Conservation (phyloP, 2,888 invertebrate genomes). For the Pheosia tremula region DNA sequence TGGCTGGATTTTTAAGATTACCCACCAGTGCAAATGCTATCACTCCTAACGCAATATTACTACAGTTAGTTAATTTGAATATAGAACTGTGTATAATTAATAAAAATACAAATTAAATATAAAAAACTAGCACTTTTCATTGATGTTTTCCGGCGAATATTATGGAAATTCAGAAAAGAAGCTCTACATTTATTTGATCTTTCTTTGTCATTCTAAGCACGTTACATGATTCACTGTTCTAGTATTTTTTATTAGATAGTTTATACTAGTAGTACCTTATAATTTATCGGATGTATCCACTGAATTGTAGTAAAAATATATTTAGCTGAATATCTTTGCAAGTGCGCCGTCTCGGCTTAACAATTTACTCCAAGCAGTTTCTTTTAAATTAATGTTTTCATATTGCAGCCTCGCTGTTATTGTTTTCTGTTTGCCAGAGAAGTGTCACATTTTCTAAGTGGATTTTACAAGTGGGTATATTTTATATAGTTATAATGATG, state of each 20-base stretch:
- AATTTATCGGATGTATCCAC: no score
- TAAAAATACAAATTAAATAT: no score
- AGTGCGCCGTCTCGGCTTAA: neutral
- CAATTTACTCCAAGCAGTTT: neutral
- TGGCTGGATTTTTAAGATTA: no score
- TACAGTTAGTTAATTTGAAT: no score
- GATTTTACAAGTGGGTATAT: no score
- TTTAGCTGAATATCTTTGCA: neutral
- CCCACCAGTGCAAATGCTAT: no score
- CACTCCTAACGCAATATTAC: no score
- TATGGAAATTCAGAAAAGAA: neutral
- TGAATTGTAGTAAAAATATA: neutral
- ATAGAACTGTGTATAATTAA: no score
- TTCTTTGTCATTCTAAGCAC: neutral
- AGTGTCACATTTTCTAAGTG: neutral
- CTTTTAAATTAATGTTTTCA: slow-evolving; percentile 1
- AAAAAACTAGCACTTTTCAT: neutral
- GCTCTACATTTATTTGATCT: neutral
- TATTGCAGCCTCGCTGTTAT: neutral
- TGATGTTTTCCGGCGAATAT: neutral
- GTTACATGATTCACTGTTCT: neutral
- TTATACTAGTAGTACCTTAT: no score
- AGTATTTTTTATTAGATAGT: no score
- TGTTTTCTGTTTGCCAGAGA: no score
- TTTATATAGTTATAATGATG: neutral